Evolutionary conservation across 2,797 vertebrate genomes (phyloP).

Genomic region (Iguana delicatissima): DNA sequence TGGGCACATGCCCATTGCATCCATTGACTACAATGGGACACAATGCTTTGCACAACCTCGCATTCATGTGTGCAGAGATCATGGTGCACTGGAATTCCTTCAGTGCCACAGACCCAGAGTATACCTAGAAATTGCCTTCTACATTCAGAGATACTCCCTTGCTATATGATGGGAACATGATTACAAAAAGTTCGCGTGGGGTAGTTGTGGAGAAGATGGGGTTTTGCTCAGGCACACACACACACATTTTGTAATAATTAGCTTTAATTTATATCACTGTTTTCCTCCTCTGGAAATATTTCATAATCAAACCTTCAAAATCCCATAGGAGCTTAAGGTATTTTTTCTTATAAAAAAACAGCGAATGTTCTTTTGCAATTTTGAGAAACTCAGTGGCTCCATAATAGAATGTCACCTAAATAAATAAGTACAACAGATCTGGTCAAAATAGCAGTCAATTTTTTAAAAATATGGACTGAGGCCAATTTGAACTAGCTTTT

Average conservation of each 20-base stretch:
- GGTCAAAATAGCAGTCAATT: slow-evolving; percentile 10
- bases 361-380: slow-evolving; percentile 27
- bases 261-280: too few relatives aligned
- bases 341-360: background rate
- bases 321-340: too few relatives aligned
- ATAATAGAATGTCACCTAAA: background rate
- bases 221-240: background rate
- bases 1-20: too few relatives aligned
- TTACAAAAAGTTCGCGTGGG: background rate
- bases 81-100: too few relatives aligned
- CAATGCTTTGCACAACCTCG: too few relatives aligned
- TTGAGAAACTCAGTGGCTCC: slow-evolving; percentile 40
- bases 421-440: slow-evolving; percentile 15
- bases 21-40: too few relatives aligned
- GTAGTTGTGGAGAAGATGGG: too few relatives aligned
- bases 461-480: slow-evolving; percentile 5
- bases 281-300: too few relatives aligned
- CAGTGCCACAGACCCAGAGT: background rate
- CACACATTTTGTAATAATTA: background rate
- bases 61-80: too few relatives aligned
- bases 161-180: background rate
- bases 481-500: background rate
- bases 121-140: background rate
- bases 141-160: background rate
- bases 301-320: too few relatives aligned